Evolutionary conservation across 2,113 vertebrate species (phyloP), one percentile per base, ranked within the genome.

Genomic region (Pan paniscus): DNA sequence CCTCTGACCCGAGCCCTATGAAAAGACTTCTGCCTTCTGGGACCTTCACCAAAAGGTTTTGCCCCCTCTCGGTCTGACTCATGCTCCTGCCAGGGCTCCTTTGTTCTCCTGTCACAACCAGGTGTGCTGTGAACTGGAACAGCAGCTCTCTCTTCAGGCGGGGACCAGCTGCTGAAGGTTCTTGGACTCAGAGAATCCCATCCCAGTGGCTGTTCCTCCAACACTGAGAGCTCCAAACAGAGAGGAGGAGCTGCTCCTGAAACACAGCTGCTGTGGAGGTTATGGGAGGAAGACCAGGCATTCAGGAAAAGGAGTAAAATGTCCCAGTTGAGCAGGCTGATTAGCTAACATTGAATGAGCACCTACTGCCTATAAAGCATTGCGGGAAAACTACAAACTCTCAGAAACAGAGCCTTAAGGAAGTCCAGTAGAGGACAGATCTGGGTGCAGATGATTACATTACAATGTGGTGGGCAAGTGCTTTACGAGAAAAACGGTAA

Each of bases 11-110:
- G 30, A 32, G 16, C 4, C 22, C 20, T 35, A 10, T 0, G 3
- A 16, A 30, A 40, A 46, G 40, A 4, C 5, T 43, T 70, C 20
- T 52, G 2, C 5, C 64, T 50, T 90, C 5, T 12, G 1, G 25
- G 5, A 6, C 16, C 1, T 25, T 73, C 27, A 0, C 10, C 0
- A 2, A 46, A 32, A 73, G 52, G 27, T 40, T 32, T 40, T 6
- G 0, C 22, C 30, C 17, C 16, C 1, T 35, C 30, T n/a, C 5
- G 11, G 20, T 52, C 52, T 73, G 22, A 23, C 7, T 11, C 32
- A 12, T 9, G 8, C 0, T 38, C 30, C 81, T 64, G 11, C 48
- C 18, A 12, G 10, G 32, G 0, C 27, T 48, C 25, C 17, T 70
- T 46, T 43, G 2, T 25, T 40, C 12, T 3, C 32, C 38, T 27